Base-by-base conservation (phyloP, 2,797 vertebrate species). In the Coilia nasus region DNA sequence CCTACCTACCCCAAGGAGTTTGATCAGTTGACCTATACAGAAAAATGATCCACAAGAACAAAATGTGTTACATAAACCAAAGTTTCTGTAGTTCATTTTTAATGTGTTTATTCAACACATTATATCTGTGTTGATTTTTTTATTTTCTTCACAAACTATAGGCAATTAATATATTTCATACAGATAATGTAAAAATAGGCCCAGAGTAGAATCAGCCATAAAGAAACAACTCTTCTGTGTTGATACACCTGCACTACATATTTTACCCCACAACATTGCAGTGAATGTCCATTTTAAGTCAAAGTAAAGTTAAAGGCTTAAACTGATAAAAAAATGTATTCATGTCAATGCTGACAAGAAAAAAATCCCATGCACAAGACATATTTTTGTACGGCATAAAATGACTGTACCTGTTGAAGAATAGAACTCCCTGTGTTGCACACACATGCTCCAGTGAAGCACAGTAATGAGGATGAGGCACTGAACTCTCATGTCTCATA, bases 341-440 rank as follows among this genome's bases (percentile, higher is more conserved):
- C 12, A 57, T 59, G 19, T 19, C 19, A 59, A 59, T 11, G 17
- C 5, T 41, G 35, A 41, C 35, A 41, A 41, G 5, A 41, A 41
- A 41, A 41, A 41, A 41, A 41, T 2, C 50, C 50, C 14, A 15
- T 10, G 2, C 2, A 6, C 57, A 10, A n/a, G 17, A 15, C 1
- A 10, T 78, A 35, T 10, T 21, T 9, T 11, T n/a, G 15, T 71
- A 46, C 46, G 64, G 25, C 23, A 60, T 28, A 21, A 47, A 12
- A 67, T 15, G 44, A 50, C 11, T 17, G 47, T 90, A 91, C 91
- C 91, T 84, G 89, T 90, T 17, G 91, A 92, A 31, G 88, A 89
- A 85, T 89, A 92, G 82, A 91, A 87, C 82, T 91, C 89, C 56
- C 82, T 60, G 7, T 83, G 35, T 59, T 54, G 86, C 78, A 15